phyloP scores from a whole-genome alignment of 2,113 vertebrate genomes.

The Otus sunia region DNA sequence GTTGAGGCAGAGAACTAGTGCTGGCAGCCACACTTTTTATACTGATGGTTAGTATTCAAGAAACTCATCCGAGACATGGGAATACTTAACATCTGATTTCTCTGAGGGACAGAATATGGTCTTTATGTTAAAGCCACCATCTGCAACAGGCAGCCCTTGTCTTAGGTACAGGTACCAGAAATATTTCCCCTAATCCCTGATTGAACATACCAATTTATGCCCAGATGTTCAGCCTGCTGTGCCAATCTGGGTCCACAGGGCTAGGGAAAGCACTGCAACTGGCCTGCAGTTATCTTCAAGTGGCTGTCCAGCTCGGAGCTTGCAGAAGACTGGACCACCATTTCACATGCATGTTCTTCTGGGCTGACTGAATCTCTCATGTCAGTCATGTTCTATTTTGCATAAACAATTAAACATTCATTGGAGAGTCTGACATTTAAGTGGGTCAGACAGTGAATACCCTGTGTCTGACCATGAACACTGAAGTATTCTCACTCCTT shows the following conservation, averaged over 20 bases:
- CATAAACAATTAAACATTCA: not conserved
- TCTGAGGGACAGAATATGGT: not conserved
- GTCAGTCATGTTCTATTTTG: not conserved
- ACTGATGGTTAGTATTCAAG: not conserved
- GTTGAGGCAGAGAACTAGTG: not conserved
- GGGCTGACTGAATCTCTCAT: not conserved
- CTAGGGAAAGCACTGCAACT: not conserved
- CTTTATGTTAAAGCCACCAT: not conserved
- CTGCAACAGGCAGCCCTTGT: not conserved
- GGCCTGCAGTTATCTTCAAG: not conserved
- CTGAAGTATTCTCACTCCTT: not conserved
- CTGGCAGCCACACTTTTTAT: not conserved
- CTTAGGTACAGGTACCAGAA: not conserved
- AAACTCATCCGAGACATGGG: not conserved
- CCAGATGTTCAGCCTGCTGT: not conserved
- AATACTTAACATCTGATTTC: not conserved
- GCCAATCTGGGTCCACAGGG: too few relatives aligned
- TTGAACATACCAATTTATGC: not conserved
- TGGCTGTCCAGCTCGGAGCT: not conserved
- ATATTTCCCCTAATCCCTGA: too few relatives aligned
- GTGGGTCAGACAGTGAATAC: not conserved
- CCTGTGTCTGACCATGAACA: not conserved
- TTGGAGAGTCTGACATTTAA: not conserved
- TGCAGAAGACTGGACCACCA: not conserved
- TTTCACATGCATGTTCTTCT: not conserved